Percentiles rank a stretch among this genome's conserved stretches.
Conservation (phyloP, 2,113 vertebrate species). For the Pseudorhombus dupliciocellatus region DNA sequence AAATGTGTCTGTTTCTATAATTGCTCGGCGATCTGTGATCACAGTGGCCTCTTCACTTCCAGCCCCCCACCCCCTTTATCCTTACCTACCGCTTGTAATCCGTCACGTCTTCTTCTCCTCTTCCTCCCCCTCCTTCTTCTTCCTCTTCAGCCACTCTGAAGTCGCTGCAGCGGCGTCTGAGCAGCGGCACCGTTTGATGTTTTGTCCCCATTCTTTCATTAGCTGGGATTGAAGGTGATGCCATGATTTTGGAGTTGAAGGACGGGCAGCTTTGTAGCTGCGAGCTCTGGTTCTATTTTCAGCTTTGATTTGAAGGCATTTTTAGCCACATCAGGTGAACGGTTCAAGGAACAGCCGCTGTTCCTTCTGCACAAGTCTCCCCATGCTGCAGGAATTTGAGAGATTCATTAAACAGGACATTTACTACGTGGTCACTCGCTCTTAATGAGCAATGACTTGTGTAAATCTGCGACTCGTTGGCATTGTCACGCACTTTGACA, state of each 20-base stretch:
- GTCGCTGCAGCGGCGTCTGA: slow-evolving; percentile 26
- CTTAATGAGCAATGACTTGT: slow-evolving; percentile 34
- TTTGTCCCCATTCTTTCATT: slow-evolving; percentile 67
- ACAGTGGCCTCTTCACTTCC: slow-evolving; percentile 48
- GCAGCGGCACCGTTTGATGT: slow-evolving; percentile 46
- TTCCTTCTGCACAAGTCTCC: slow-evolving; percentile 2
- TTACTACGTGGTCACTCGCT: slow-evolving; percentile 27
- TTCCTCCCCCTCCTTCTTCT: background rate
- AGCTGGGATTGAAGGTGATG: slow-evolving; percentile 25
- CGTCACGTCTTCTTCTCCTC: slow-evolving; percentile 20
- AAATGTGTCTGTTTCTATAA: slow-evolving; percentile 48
- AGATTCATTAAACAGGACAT: slow-evolving; percentile 34
- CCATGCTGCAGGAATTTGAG: slow-evolving; percentile 16
- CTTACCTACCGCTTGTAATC: slow-evolving; percentile 27
- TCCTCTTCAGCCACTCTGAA: slow-evolving; percentile 15
- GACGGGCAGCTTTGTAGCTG: slow-evolving; percentile 53
- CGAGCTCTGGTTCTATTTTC: slow-evolving; percentile 54
- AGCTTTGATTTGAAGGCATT: slow-evolving; percentile 44
- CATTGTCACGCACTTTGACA: slow-evolving; percentile 34
- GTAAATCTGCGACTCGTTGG: slow-evolving; percentile 37
- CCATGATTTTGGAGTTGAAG: slow-evolving; percentile 25
- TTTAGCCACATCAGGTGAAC: slow-evolving; percentile 33
- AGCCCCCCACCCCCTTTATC: slow-evolving; percentile 34
- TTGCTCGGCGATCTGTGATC: slow-evolving; percentile 47
- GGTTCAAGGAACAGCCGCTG: slow-evolving; percentile 28